phyloP scores from a whole-genome alignment of 2,888 invertebrate species.

The Euproctis similis region DNA sequence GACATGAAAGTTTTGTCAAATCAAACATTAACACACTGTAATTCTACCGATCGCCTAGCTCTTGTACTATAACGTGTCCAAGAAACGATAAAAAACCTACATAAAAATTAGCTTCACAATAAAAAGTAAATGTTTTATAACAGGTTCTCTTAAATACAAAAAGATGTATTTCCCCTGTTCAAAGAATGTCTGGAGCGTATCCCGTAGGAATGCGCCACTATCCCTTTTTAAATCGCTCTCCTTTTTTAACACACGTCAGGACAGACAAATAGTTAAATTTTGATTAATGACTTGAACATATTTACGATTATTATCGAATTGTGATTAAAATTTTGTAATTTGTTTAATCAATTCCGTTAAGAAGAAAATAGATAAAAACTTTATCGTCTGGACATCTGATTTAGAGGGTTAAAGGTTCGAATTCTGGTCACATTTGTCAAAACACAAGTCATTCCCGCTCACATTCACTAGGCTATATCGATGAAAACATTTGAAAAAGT shows the following conservation, averaged over 20 bases:
- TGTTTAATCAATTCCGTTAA: too few species aligned
- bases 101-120: slow-evolving; percentile 36
- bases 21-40: too few species aligned
- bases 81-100: slow-evolving; percentile 27
- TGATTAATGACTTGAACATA: slow-evolving; percentile 52
- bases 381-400: too few species aligned
- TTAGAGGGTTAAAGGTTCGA: too few species aligned
- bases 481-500: too few species aligned
- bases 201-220: slow-evolving; percentile 52
- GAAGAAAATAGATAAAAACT: too few species aligned
- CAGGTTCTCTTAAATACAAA: slow-evolving; percentile 27
- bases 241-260: slow-evolving; percentile 20
- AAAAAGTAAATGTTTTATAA: slow-evolving; percentile 36
- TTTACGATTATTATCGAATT: too few species aligned
- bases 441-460: too few species aligned
- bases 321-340: slow-evolving; percentile 13
- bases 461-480: too few species aligned
- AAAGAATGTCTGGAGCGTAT: slow-evolving; percentile 43
- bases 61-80: slow-evolving; percentile 32
- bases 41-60: too few species aligned
- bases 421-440: too few species aligned
- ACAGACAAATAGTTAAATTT: slow-evolving; percentile 52
- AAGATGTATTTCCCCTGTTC: slow-evolving; percentile 57
- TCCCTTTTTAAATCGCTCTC: slow-evolving; percentile 41
- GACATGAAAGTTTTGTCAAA: too few species aligned